Percentiles rank a stretch among this genome's conserved stretches.
Evolutionary conservation across 1,140 invertebrate genomes (phyloP).

Genomic region (Zaprionus inermis): DNA sequence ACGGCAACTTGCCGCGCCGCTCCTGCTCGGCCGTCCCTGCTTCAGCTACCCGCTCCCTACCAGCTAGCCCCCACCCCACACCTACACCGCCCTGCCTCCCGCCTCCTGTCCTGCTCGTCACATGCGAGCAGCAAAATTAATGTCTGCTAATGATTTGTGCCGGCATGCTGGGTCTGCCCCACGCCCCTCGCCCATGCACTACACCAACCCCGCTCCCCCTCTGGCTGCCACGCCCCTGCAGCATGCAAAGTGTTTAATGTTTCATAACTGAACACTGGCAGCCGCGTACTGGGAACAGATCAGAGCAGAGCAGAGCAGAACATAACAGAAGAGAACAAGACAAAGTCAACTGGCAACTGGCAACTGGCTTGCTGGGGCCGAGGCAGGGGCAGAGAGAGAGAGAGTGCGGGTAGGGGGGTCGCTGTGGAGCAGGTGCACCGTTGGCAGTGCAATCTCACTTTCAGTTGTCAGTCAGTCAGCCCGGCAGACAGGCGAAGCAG

Average conservation of each 20-base stretch:
- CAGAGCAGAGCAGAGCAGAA: conserved; percentile 12
- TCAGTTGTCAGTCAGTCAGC: conserved; percentile 41
- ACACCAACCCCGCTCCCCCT: too few relatives aligned
- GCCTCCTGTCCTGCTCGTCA: conserved; percentile 7
- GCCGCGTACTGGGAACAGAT: conserved; percentile 23
- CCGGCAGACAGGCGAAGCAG: conserved; percentile 3
- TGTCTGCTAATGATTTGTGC: conserved; percentile 77
- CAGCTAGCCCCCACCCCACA: background rate
- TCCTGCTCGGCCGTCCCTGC: too few relatives aligned
- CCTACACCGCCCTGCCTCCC: background rate
- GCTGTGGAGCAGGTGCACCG: conserved; percentile 30
- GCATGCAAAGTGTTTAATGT: conserved; percentile 77
- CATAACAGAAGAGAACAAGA: conserved; percentile 27
- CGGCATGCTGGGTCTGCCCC: conserved; percentile 36
- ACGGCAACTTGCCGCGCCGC: conserved; percentile 20
- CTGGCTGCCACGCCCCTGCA: background rate
- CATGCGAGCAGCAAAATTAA: conserved; percentile 62
- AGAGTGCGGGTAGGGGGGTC: background rate
- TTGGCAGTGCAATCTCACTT: conserved; percentile 57
- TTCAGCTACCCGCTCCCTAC: background rate
- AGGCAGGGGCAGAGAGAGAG: background rate
- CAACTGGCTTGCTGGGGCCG: background rate
- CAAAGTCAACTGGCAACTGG: conserved; percentile 49
- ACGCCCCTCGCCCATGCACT: too few relatives aligned
- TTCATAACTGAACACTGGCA: conserved; percentile 63